Base-by-base conservation (phyloP, 2,113 vertebrate genomes). In the Esox niger region DNA sequence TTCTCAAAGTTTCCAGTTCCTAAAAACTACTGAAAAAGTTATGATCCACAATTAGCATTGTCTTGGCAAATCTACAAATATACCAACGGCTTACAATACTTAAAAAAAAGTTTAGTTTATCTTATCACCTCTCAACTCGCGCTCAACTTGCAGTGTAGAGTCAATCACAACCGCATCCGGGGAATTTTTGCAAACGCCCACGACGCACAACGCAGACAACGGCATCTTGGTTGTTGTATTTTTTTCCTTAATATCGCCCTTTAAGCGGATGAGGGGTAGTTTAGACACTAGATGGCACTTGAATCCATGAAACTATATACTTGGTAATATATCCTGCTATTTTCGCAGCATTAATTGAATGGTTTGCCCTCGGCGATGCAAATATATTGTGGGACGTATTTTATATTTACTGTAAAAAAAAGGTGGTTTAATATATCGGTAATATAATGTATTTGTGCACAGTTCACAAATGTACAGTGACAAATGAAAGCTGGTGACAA, bases 131-230 rank as follows among this genome's bases (percentile, higher is more conserved):
- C 85, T 87, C 20, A n/a, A 52, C 78, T 75, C 33, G 83, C 78
- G 83, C 78, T 83, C 13, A 43, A 43, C 82, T 81, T 86, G 79
- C 73, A 15, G 25, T 35, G 85, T 83, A 62, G 76, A 83, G 80
- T 87, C 87, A 88, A 79, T 87, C 86, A 87, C 86, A 88, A 82
- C 82, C 80, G 88, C 87, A 90, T 91, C 90, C 89, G 90, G 89
- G 89, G 86, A 90, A 82, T 81, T 83, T 85, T 70, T 78, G 81
- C 35, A 78, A 75, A 88, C 86, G 85, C 84, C 75, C 8, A 6
- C 4, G 27, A 74, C 82, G 75, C 7, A 4, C 4, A 26, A 74
- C 82, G 60, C 68, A 30, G 38, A 31, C 78, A 35, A 43, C 15
- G 13, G 38, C 38, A 74, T 0, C 0, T 31, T 67, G 88, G 88